These are phyloP conservation scores for Solenopsis fugax DNA, from an alignment of 1,140 invertebrate species.

Conservation along the genomic window DNA sequence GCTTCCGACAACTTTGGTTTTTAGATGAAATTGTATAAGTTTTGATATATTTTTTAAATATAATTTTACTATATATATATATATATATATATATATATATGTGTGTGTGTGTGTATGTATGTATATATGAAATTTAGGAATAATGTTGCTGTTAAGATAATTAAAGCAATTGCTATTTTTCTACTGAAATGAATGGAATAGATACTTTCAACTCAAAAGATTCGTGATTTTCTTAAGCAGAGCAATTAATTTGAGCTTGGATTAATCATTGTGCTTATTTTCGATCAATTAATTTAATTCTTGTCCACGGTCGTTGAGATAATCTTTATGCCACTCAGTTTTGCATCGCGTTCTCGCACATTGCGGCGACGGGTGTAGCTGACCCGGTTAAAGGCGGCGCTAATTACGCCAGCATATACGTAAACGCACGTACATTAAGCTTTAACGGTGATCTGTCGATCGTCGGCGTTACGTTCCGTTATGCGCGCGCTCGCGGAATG, in stretches of 20 bases:
- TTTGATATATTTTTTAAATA: not conserved
- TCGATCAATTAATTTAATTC: not conserved
- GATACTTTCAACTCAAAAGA: not conserved
- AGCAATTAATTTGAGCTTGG: not conserved
- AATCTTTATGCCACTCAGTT: not conserved
- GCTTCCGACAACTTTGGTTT: not conserved
- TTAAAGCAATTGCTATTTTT: not conserved
- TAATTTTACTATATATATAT: not conserved
- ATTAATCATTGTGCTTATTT: not conserved
- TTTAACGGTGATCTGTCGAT: constrained; percentile 70
- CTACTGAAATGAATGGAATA: not conserved
- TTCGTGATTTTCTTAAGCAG: not conserved
- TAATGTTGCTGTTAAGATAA: not conserved
- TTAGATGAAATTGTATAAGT: not conserved
- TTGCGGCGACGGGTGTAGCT: not conserved
- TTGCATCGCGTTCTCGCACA: not conserved
- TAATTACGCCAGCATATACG: constrained; percentile 60
- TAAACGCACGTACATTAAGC: constrained; percentile 48
- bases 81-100: not conserved
- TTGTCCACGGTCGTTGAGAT: not conserved
- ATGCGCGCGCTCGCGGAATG: constrained; percentile 47
- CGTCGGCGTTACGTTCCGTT: constrained; percentile 59
- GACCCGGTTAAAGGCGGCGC: constrained; percentile 42
- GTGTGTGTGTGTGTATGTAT: too few species aligned
- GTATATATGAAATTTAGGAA: not conserved